Conservation (phyloP, 1,140 invertebrate species). For the Zeugodacus cucurbitae region DNA sequence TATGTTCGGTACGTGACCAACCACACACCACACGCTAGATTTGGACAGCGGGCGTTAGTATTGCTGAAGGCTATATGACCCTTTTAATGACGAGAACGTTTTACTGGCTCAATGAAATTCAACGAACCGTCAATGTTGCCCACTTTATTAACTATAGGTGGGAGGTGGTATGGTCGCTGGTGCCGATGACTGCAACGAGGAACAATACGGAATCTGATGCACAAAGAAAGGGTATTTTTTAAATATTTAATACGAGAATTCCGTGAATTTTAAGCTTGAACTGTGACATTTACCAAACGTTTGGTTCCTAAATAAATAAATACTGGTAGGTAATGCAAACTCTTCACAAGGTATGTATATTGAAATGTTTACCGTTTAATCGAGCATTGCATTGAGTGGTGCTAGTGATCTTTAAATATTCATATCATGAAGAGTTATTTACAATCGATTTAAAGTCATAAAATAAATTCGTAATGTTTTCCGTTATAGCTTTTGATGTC, state of each 20-base stretch:
- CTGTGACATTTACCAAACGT: not conserved
- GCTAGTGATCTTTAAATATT: not conserved
- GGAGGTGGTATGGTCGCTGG: not conserved
- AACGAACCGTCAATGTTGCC: not conserved
- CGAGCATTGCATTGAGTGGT: not conserved
- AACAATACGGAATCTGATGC: not conserved
- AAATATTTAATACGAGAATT: not conserved
- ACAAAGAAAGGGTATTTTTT: not conserved
- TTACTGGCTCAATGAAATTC: slow-evolving; percentile 9
- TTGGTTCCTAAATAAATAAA: not conserved
- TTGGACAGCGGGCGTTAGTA: not conserved
- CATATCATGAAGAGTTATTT: not conserved
- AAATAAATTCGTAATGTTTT: not conserved
- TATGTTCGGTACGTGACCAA: slow-evolving; percentile 63
- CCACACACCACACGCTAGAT: not conserved
- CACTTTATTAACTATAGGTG: not conserved
- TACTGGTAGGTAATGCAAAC: not conserved
- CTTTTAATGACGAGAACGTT: slow-evolving; percentile 18
- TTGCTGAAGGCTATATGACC: not conserved
- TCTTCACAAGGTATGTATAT: not conserved
- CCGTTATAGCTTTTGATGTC: not conserved
- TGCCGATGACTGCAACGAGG: not conserved
- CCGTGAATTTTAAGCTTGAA: not conserved
- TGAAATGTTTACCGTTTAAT: not conserved
- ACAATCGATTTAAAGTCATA: not conserved